Base-by-base conservation (phyloP, 1,140 invertebrate species). In the Parapsyche elsis region DNA sequence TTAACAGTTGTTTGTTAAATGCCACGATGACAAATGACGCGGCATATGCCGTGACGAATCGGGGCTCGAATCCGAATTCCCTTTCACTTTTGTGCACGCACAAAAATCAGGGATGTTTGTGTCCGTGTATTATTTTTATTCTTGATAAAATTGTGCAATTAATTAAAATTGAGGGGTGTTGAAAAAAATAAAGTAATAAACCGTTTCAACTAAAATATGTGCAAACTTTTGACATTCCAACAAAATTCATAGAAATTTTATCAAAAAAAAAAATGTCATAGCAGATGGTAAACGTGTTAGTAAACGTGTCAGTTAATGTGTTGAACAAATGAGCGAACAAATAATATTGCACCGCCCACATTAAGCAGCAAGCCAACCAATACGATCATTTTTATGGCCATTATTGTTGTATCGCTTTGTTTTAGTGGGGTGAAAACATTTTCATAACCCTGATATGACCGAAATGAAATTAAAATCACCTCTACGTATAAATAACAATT, bases 1-100 rank as follows among this genome's bases (percentile, higher is more conserved):
- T 78, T 78, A 81, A 83, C 81, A 80, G 79, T 83, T 79, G 79
- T 75, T 83, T 83, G 81, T 79, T 80, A 78, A 79, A 83, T 71
- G 79, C 76, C 30, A 46, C 79, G 77, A 81, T 83, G 81, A 83
- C 81, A 81, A 81, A 83, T 83, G 81, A 81, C 77, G 26, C 19
- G 61, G 71, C 81, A 83, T 83, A 83, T 83, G 81, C 77, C 79
- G 61, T 26, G 71, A 71, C 19, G 73, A 82, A 83, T 81, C 59
- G 53, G 57, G 71, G 71, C 21, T 45, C 44, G 70, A 71, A 23
- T 71, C 24, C 24, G 24, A 67, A 67, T 26, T 23, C 61, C 19
- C 61, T 23, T 67, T 67, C 61, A 26, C 24, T 23, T 67, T 53
- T 53, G 49, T 16, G 16, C 49, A 16, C 2, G 4, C 12, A 4